Evolutionary conservation across 2,113 vertebrate species (phyloP), one percentile per base, ranked within the genome.

Genomic region (Boleophthalmus pectinirostris): DNA sequence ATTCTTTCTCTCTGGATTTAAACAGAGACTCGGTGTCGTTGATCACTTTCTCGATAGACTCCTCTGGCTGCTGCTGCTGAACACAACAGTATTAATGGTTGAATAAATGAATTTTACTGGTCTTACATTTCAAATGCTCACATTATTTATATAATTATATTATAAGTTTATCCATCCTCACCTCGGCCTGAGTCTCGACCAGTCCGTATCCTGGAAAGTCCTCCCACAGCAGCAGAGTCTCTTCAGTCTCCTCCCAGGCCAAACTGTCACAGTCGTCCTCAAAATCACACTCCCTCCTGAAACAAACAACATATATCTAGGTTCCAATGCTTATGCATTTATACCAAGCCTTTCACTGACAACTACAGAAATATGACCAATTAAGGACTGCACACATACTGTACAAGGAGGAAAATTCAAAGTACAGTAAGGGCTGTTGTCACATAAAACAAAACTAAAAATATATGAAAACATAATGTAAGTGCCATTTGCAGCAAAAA

Each of bases 1-100:
- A 99, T 73, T 99, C 97, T 82, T 96, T 97, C 93, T 99, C 97
- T 53, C 97, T 88, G 83, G 94, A 96, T 84, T 98, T 97, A 91
- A 99, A 98, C 69, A 99, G 90, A 0, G 96, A 98, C 72, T 99
- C 97, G 0, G 97, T 99, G 82, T 99, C 97, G 66, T 95, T 97
- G 77, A 99, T 99, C 85, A 98, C 97, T 81, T 98, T 95, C 86
- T 99, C 97, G 89, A 99, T 91, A 79, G 95, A 97, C 83, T 99
- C 97, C 0, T 99, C 97, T 83, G 95, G 93, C 29, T 95, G 94
- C 61, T 43, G 61, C 33, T n/a, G 33, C 20, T 21, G 18, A 18
- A 35, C 20, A 38, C 61, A n/a, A 29, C 29, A 29, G 29, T 29
- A 29, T 29, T 29, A 29, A 2, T 29, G 29, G 2, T 29, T 2